Evolutionary conservation across 2,888 invertebrate species (phyloP).

Genomic region (Xestia c-nigrum): DNA sequence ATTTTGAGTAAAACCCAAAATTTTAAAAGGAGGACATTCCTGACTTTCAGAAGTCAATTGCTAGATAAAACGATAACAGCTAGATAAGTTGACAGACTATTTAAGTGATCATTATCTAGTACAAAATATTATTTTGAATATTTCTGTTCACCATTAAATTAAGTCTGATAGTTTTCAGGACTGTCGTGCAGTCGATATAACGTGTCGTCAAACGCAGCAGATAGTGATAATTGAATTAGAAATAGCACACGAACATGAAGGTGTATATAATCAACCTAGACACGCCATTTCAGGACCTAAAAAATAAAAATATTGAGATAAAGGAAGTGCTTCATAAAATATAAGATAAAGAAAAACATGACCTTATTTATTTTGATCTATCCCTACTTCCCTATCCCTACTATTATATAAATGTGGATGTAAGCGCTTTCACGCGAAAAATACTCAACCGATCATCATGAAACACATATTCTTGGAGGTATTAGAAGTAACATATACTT

Average conservation of each 20-base stretch:
- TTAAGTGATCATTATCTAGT: background rate
- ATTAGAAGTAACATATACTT: no score
- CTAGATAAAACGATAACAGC: background rate
- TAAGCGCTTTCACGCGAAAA: no score
- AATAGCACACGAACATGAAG: constrained; percentile 21
- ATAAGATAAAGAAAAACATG: no score
- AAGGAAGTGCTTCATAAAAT: no score
- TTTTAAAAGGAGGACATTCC: background rate
- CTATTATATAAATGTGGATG: no score
- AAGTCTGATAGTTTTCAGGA: constrained; percentile 4
- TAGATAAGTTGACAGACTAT: background rate
- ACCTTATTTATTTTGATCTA: background rate
- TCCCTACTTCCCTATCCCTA: no score
- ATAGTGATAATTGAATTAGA: constrained; percentile 33
- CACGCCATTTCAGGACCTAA: constrained; percentile 20
- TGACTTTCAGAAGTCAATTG: background rate
- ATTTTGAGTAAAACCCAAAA: background rate
- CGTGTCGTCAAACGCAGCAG: constrained; percentile 26
- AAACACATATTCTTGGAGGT: no score
- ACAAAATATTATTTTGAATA: background rate
- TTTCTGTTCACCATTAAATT: constrained; percentile 1
- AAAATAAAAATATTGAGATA: background rate
- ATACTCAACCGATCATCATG: no score
- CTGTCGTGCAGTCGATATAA: background rate
- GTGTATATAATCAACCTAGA: background rate